phyloP scores from a whole-genome alignment of 2,113 vertebrate genomes.

The Oreochromis tanganicae region DNA sequence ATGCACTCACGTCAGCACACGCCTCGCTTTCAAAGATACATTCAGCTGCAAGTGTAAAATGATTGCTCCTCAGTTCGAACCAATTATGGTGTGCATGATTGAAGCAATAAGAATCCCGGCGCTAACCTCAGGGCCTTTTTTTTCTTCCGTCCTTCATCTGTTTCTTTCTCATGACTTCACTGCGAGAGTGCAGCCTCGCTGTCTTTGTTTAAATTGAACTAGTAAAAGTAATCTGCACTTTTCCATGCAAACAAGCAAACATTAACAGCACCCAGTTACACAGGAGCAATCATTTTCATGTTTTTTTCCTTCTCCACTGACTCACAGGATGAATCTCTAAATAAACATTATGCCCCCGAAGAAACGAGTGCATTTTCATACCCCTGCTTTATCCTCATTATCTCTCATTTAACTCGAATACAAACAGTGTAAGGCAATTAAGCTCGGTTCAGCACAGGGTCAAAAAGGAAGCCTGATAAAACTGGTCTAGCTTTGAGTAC shows the following conservation, averaged over 20 bases:
- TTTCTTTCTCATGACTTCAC: constrained; percentile 20
- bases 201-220: constrained; percentile 23
- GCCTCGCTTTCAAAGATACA: constrained; percentile 48
- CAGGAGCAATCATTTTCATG: not conserved
- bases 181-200: constrained; percentile 8
- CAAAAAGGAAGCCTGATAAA: not conserved
- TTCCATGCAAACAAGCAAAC: not conserved
- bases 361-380: not conserved
- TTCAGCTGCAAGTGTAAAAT: constrained; percentile 58
- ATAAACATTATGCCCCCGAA: not conserved
- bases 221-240: not conserved
- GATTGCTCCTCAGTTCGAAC: constrained; percentile 51
- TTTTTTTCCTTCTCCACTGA: not conserved
- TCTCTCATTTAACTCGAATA: not conserved
- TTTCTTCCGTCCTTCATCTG: not conserved
- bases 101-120: constrained; percentile 41
- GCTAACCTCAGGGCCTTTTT: constrained; percentile 31
- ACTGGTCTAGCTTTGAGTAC: not conserved
- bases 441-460: not conserved
- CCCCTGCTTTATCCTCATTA: constrained; percentile 20
- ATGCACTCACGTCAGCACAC: constrained; percentile 63
- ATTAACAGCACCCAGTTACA: not conserved
- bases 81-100: constrained; percentile 64
- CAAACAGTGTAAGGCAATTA: not conserved
- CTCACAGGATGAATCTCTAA: not conserved